phyloP scores from a whole-genome alignment of 2,113 vertebrate species.

The Rousettus leschenaultii region DNA sequence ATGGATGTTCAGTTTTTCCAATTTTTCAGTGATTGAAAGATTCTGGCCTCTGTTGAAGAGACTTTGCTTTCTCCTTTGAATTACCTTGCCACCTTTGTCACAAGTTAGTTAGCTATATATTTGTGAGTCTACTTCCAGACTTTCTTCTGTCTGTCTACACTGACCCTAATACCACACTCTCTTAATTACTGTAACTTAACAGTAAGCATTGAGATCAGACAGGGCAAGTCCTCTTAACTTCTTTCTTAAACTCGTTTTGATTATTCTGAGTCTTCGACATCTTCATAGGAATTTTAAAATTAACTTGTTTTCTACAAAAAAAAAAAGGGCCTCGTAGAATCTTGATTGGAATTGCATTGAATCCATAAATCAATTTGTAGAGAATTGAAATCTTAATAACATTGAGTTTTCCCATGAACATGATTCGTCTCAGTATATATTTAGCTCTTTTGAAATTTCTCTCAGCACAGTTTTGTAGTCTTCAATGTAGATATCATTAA shows the following conservation, averaged over 20 bases:
- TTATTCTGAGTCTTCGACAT: background rate
- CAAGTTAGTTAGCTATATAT: background rate
- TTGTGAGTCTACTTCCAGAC: background rate
- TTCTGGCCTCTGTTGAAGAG: background rate
- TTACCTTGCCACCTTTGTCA: background rate
- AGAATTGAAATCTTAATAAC: background rate
- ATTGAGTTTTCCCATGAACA: background rate
- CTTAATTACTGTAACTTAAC: background rate
- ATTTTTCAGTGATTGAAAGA: too few species aligned
- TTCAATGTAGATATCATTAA: background rate
- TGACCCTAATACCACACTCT: background rate
- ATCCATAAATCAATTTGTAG: background rate
- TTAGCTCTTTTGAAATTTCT: constrained; percentile 22
- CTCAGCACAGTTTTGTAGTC: background rate
- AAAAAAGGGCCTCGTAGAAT: background rate
- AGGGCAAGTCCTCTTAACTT: background rate
- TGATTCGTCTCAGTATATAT: background rate
- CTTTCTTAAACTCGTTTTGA: background rate
- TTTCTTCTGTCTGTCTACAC: background rate
- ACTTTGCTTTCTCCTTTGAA: background rate
- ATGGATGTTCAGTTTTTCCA: background rate
- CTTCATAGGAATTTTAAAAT: background rate
- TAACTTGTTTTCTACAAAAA: background rate
- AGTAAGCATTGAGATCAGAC: background rate
- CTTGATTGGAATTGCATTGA: background rate